Conservation (phyloP, 2,113 vertebrate genomes). For the Odontophorus gujanensis region DNA sequence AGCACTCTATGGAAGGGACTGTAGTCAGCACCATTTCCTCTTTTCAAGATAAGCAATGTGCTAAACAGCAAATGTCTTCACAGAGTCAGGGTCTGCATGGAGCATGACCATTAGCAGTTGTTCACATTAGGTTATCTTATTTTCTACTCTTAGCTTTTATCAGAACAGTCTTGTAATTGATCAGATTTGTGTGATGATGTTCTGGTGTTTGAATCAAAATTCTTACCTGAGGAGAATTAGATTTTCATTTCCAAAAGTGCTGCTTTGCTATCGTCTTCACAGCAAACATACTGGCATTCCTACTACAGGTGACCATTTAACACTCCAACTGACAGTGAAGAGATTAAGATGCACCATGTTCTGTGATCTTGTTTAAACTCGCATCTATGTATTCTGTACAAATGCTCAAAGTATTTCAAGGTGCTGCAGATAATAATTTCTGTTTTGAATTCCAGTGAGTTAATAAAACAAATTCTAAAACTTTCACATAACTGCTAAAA, state of each 20-base stretch:
- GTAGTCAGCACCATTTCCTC: not conserved
- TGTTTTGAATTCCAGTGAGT: not conserved
- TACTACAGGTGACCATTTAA: not conserved
- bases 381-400: not conserved
- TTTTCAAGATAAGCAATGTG: not conserved
- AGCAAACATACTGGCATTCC: not conserved
- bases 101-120: fast-evolving
- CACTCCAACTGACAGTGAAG: not conserved
- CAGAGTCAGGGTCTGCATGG: not conserved
- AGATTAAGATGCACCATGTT: not conserved
- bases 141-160: not conserved
- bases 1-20: not conserved
- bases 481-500: not conserved
- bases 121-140: not conserved
- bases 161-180: not conserved
- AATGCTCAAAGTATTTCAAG: not conserved
- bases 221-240: not conserved
- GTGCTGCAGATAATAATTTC: not conserved
- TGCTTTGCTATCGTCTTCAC: not conserved
- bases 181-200: not conserved
- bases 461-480: not conserved
- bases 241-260: fast-evolving
- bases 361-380: not conserved
- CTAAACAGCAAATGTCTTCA: not conserved
- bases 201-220: not conserved